Base-by-base conservation (phyloP, 2,888 invertebrate genomes). In the Parelbella ahira region DNA sequence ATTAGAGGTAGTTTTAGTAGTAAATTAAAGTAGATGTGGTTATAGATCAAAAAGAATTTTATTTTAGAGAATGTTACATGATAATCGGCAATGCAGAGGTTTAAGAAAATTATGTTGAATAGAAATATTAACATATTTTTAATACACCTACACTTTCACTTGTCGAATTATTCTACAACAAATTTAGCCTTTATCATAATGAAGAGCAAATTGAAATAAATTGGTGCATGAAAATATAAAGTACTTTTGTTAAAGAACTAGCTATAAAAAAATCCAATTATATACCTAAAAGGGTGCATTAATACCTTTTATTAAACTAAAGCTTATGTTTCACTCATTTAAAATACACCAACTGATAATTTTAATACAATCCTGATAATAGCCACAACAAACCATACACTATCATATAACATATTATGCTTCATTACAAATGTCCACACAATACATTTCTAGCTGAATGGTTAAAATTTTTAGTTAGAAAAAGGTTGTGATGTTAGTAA, bases 41-140 rank as follows among this genome's bases (percentile, higher is more conserved):
- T 60, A 55, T 77, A 87, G 88, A 88, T 87, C 87, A 88, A 88
- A n/a, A 88, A 88, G 86, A 88, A 88, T 84, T 88, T 88, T 88
- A 87, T 84, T 87, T 84, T 81, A 82, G 78, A 86, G 81, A 84
- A 80, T 81, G 75, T 86, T 86, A 84, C 84, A 84, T 81, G 75
- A 81, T 79, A 81, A 83, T 84, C 86, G 84, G 86, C 86, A 86
- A 86, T 87, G 86, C 84, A 86, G 78, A 87, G 79, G 75, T 76
- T 74, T 68, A 72, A 84, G 75, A 81, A 84, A n/a, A 84, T 77
- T 69, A 83, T 82, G 67, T 77, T 71, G 63, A 78, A 78, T 82
- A 83, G 71, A 80, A 83, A 78, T 80, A 81, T 71, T 76, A 77
- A 80, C 69, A 76, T 77, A 69, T 75, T 62, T 77, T 81, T 68